Conservation (phyloP, 2,113 vertebrate genomes). For the Zootoca vivipara region DNA sequence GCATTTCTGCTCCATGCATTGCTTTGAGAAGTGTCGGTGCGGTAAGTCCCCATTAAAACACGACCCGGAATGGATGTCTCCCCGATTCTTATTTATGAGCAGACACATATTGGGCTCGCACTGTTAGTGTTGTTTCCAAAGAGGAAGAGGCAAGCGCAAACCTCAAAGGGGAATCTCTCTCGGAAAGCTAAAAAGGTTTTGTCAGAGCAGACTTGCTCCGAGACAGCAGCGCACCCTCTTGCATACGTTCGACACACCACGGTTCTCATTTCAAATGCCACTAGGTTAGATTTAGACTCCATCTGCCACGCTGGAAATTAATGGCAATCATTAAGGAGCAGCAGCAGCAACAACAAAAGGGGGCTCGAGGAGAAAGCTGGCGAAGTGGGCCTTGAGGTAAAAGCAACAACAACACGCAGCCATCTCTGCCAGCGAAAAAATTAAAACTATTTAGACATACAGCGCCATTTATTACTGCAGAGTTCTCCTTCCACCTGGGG, state of each 20-base stretch:
- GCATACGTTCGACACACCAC: slow-evolving; percentile 45
- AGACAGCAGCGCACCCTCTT: fast-evolving
- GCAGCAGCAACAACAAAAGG: too few species aligned
- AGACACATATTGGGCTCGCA: background rate
- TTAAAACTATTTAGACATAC: slow-evolving; percentile 78
- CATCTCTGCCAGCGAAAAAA: slow-evolving; percentile 77
- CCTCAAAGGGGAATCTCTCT: background rate
- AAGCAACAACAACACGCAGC: slow-evolving; percentile 49
- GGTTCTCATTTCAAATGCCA: slow-evolving; percentile 61
- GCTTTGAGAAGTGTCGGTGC: background rate
- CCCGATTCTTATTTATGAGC: too few species aligned
- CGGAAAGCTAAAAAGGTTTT: background rate
- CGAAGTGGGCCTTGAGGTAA: slow-evolving; percentile 65
- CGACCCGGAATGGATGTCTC: too few species aligned
- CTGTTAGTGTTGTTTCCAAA: background rate
- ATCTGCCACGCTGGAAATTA: slow-evolving; percentile 77
- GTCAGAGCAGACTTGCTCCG: background rate
- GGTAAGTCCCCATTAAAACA: background rate
- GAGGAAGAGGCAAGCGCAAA: background rate
- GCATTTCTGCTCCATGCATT: too few species aligned
- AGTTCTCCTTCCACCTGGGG: slow-evolving; percentile 75
- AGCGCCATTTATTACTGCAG: slow-evolving; percentile 76
- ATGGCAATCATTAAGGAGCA: slow-evolving; percentile 77
- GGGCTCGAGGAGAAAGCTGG: slow-evolving; percentile 47
- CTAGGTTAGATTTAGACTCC: slow-evolving; percentile 58